Base-by-base conservation (phyloP, 2,113 vertebrate species). In the Thalassarche chlororhynchos region DNA sequence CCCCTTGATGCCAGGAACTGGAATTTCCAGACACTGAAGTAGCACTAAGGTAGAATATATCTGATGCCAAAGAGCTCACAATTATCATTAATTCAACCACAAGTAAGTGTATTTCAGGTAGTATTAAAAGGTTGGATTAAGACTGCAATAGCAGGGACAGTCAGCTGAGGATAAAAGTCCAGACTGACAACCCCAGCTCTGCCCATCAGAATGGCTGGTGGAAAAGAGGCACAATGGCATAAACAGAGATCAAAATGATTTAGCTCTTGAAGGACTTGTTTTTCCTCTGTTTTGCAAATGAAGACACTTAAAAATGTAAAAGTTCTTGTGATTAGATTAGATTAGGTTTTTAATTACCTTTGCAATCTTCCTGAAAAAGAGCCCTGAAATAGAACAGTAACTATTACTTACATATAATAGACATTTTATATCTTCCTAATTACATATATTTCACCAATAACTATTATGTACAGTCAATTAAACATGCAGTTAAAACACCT, bases 391-490 rank as follows among this genome's bases (percentile, higher is more conserved):
- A 74, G 52, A 83, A 26, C 44, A 40, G 58, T 74, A 80, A 87
- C 83, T 91, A 34, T 87, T 93, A 54, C 47, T 85, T 89, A 90
- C 55, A 15, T 78, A 54, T 89, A 88, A 89, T 55, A 89, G 83
- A 78, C 23, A 93, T 87, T 95, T 84, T 78, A 70, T 54, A 76
- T 71, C 84, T 72, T 72, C 61, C 36, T 93, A 94, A 97, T 97
- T 85, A 68, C 52, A 58, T 60, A 18, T 71, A 72, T 94, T 96
- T 92, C 72, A 81, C 89, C 93, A 95, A 62, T 61, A 77, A 65
- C 79, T 89, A 74, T 96, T 94, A 93, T 25, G 54, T 65, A 84
- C 68, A 87, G 69, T 87, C 95, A 95, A 95, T 97, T 98, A 97
- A 96, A 86, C 2, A 3, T 52, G 79, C 61, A 72, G 81, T 93